Conservation (phyloP, 2,888 invertebrate species). For the Parnassius apollo region DNA sequence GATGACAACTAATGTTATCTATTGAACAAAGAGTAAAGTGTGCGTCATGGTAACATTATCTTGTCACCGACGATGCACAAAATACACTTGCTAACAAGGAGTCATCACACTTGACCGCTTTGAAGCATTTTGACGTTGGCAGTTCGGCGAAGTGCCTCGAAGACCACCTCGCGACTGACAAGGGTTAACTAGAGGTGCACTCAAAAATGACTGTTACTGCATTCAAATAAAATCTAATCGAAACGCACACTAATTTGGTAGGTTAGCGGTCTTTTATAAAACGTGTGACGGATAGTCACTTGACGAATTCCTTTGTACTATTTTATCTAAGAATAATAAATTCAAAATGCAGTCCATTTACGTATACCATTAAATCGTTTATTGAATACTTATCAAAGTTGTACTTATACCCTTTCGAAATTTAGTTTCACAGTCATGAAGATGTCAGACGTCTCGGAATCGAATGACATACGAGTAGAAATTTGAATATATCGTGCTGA, state of each 20-base stretch:
- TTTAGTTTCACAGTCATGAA: conserved; percentile 53
- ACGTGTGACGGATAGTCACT: conserved; percentile 62
- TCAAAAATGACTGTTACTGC: conserved; percentile 35
- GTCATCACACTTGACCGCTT: conserved; percentile 69
- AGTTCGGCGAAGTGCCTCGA: conserved; percentile 57
- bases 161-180: conserved; percentile 52
- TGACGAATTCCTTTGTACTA: conserved; percentile 69
- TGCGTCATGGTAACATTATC: conserved; percentile 51
- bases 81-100: conserved; percentile 67
- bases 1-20: conserved; percentile 17
- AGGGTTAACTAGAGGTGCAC: conserved; percentile 39
- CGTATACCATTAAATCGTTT: conserved; percentile 30
- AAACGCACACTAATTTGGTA: conserved; percentile 32
- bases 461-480: conserved; percentile 71
- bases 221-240: conserved; percentile 31
- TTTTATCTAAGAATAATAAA: conserved; percentile 25
- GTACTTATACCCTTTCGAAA: conserved; percentile 39
- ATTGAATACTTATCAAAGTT: conserved; percentile 28
- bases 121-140: conserved; percentile 70
- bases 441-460: conserved; percentile 63
- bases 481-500: conserved; percentile 70
- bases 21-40: conserved; percentile 32
- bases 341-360: conserved; percentile 26
- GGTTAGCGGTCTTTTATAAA: conserved; percentile 44
- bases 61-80: conserved; percentile 57